These are phyloP conservation scores for Papilio helenus DNA, from an alignment of 1,140 invertebrate genomes.

Conservation along the genomic window DNA sequence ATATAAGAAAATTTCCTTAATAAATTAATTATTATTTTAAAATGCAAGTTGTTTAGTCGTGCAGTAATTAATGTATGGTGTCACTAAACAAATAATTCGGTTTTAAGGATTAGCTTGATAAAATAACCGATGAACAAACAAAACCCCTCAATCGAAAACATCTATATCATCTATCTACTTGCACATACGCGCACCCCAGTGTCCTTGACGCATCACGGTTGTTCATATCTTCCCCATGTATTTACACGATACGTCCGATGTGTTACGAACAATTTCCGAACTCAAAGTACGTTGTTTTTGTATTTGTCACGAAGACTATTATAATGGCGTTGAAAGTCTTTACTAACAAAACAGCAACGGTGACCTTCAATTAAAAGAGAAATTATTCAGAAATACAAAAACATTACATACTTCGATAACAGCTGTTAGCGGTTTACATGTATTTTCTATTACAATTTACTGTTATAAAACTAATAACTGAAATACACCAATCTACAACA, in stretches of 20 bases:
- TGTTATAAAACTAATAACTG: neutral
- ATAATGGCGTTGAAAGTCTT: neutral
- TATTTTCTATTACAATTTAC: neutral
- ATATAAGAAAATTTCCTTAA: neutral
- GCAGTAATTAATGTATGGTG: neutral
- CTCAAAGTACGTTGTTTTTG: neutral
- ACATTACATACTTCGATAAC: neutral
- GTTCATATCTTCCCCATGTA: conserved; percentile 26
- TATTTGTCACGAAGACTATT: neutral
- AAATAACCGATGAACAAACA: conserved; percentile 32
- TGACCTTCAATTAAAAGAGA: conserved; percentile 5
- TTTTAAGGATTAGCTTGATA: neutral
- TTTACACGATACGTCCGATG: neutral
- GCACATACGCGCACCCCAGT: conserved; percentile 59
- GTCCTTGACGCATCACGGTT: conserved; percentile 50
- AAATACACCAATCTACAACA: neutral
- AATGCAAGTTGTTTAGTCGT: neutral
- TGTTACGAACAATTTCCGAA: conserved; percentile 12
- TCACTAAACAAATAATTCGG: neutral
- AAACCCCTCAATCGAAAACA: conserved; percentile 57
- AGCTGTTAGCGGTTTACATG: neutral
- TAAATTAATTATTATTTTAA: neutral
- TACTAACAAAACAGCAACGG: neutral
- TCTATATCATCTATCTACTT: conserved; percentile 45
- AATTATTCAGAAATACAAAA: neutral